Conservation (phyloP, 1,140 invertebrate species). For the Matsumurasca onukii region DNA sequence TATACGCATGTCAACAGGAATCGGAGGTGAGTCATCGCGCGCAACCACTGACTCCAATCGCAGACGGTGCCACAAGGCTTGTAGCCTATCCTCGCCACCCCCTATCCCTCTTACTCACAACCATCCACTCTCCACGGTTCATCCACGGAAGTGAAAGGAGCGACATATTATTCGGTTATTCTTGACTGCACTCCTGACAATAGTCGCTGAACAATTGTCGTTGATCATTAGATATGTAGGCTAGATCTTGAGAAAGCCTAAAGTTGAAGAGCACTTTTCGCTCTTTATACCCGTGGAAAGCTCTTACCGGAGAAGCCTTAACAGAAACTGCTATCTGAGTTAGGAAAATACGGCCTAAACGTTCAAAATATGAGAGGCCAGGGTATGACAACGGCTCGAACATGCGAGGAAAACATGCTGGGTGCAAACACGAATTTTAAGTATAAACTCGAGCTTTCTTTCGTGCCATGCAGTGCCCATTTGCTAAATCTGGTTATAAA, state of each 20-base stretch:
- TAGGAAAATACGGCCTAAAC: not conserved
- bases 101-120: too few species aligned
- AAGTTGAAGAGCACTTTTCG: not conserved
- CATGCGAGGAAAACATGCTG: conserved; percentile 41
- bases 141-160: too few species aligned
- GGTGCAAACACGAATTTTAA: conserved; percentile 36
- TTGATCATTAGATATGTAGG: not conserved
- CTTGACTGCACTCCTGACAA: not conserved
- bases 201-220: not conserved
- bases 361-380: conserved; percentile 42
- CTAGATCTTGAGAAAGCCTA: not conserved
- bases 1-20: too few species aligned
- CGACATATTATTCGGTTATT: too few species aligned
- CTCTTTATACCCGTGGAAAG: not conserved
- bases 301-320: not conserved
- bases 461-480: conserved; percentile 11
- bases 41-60: too few species aligned
- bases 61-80: too few species aligned
- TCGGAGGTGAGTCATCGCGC: too few species aligned
- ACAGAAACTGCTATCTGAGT: not conserved
- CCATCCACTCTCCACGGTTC: too few species aligned
- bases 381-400: conserved; percentile 46
- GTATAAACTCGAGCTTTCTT: conserved; percentile 37
- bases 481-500: conserved; percentile 29
- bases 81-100: too few species aligned